These are phyloP conservation scores for Agrotis exclamationis DNA, from an alignment of 2,888 invertebrate genomes.

Conservation along the genomic window DNA sequence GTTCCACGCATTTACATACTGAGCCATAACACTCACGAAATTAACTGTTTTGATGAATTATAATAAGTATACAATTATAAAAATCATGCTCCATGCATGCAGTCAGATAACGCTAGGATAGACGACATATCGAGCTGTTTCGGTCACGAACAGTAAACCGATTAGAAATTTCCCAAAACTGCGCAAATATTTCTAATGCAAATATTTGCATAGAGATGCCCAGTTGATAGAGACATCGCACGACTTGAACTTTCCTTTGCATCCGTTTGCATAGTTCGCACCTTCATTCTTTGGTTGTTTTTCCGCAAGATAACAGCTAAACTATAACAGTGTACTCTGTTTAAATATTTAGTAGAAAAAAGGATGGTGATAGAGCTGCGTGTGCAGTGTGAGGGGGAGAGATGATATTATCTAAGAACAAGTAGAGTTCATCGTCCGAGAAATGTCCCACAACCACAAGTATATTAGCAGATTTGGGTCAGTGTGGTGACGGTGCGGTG, in stretches of 20 bases:
- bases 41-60: constrained; percentile 36
- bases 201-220: neutral
- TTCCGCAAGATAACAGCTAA: constrained; percentile 33
- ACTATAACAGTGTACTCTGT: constrained; percentile 39
- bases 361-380: constrained; percentile 19
- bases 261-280: constrained; percentile 21
- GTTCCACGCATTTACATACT: constrained; percentile 75
- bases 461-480: constrained; percentile 66
- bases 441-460: constrained; percentile 55
- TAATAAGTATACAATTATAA: neutral
- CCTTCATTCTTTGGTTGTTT: constrained; percentile 39
- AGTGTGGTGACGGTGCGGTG: constrained; percentile 53
- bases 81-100: neutral
- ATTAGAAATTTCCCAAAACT: constrained; percentile 27
- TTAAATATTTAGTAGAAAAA: constrained; percentile 50
- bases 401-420: constrained; percentile 57
- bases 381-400: constrained; percentile 29
- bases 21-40: constrained; percentile 43
- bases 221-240: neutral
- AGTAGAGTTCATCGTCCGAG: constrained; percentile 66
- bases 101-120: neutral
- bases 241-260: neutral
- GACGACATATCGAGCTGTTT: neutral
- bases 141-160: neutral
- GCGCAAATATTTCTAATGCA: neutral